Base-by-base conservation (phyloP, 2,797 vertebrate genomes). In the Crossoptilon crossoptilon region DNA sequence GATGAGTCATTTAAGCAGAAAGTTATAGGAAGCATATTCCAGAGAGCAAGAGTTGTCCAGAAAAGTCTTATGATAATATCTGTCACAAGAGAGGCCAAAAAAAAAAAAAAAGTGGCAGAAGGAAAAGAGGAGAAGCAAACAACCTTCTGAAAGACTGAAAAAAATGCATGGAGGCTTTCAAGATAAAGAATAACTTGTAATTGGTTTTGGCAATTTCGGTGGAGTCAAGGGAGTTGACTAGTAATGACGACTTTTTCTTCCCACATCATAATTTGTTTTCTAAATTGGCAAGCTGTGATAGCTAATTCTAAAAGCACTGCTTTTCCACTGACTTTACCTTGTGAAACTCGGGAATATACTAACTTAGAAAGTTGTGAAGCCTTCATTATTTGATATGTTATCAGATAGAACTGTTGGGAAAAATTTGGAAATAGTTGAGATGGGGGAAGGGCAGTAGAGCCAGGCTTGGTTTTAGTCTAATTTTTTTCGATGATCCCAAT, bases 31-130 rank as follows among this genome's bases (percentile, higher is more conserved):
- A 76, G 7, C 13, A 7, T 63, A 53, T 91, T 95, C 78, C 55
- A 83, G 55, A 83, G 59, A 88, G 84, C n/a, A 84, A 46, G 35
- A 90, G 48, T 7, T 94, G 67, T 35, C 43, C 60, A 64, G 55
- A 93, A 93, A 81, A 81, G 41, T 78, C 60, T 53, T 67, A 22
- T 59, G 63, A 51, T 60, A 44, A 10, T 71, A 71, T 60, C 71
- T 91, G 71, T 79, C 53, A 88, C 58, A 75, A 56, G 69, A 91
- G 26, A 77, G 59, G 66, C 70, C 59, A 81, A 71, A 88, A 85
- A 83, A 24, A 94, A 88, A 31, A 29, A 51, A 83, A 33, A 88
- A 80, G 68, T 46, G 17, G 26, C 66, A 81, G 43, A 87, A 85
- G 27, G 67, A 55, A 77, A 87, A 69, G 26, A 79, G 9, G 14